Evolutionary conservation across 2,797 vertebrate species (phyloP).

Genomic region (Aulostomus chinensis): DNA sequence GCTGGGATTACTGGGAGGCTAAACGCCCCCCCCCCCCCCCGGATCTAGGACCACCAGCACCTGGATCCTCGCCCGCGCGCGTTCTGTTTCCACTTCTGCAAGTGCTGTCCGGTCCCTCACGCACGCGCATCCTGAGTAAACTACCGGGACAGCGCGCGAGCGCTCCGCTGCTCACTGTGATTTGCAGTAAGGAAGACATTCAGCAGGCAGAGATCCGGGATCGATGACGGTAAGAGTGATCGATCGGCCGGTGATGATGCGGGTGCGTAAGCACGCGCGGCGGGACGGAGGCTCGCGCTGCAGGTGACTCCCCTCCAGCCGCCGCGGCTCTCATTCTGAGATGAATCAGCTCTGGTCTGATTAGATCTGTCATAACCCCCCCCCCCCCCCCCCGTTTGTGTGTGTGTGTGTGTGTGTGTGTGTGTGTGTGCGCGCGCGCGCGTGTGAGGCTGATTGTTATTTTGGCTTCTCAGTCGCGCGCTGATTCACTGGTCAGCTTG

Average conservation of each 20-base stretch:
- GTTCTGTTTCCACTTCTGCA: conserved; percentile 9
- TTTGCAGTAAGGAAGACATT: too few species aligned
- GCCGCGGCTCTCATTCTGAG: too few species aligned
- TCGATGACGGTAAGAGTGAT: conserved; percentile 57
- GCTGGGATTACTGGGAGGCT: too few species aligned
- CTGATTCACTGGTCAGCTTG: neutral
- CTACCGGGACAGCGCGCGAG: conserved; percentile 14
- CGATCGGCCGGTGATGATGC: conserved; percentile 40
- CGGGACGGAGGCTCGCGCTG: conserved; percentile 35
- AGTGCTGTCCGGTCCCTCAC: conserved; percentile 1
- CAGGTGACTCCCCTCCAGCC: too few species aligned
- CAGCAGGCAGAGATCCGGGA: too few species aligned
- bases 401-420: too few species aligned
- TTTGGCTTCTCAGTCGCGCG: conserved; percentile 10
- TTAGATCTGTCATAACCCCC: conserved; percentile 22
- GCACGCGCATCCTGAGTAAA: conserved; percentile 12
- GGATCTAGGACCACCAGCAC: conserved; percentile 39
- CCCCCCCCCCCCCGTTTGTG: too few species aligned
- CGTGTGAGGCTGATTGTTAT: neutral
- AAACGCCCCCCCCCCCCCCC: too few species aligned
- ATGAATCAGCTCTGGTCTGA: conserved; percentile 53
- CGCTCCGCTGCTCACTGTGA: too few species aligned
- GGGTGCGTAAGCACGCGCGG: conserved; percentile 28
- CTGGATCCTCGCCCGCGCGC: conserved; percentile 32
- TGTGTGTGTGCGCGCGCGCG: too few species aligned